These are phyloP conservation scores for Balearica regulorum DNA, from an alignment of 2,797 vertebrate species.

Conservation along the genomic window DNA sequence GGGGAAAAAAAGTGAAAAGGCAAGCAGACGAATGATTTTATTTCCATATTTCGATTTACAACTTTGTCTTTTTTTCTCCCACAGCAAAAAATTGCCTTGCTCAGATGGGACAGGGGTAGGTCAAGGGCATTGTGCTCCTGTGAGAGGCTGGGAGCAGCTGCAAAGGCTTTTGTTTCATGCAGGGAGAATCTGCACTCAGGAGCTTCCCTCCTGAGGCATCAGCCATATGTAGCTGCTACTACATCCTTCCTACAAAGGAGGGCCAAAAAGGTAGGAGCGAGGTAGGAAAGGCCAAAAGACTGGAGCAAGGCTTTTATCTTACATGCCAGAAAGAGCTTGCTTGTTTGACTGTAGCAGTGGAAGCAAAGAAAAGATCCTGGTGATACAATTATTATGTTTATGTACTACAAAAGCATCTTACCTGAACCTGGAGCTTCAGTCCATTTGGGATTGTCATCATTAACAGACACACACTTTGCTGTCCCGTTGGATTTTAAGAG, in stretches of 20 bases:
- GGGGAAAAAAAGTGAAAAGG: neutral
- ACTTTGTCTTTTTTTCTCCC: neutral
- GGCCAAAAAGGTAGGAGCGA: neutral
- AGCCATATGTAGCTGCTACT: accelerated
- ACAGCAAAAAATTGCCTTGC: neutral
- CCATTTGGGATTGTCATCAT: neutral
- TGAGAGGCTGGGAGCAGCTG: neutral
- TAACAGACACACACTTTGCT: neutral
- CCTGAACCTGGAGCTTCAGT: neutral
- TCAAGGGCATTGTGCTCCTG: neutral
- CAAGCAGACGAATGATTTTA: neutral
- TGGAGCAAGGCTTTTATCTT: neutral
- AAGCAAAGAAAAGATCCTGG: neutral
- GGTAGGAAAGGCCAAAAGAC: neutral
- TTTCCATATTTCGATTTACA: neutral
- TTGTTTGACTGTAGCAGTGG: neutral
- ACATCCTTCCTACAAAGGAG: neutral
- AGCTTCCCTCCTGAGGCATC: neutral
- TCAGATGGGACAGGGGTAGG: neutral
- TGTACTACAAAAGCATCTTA: neutral
- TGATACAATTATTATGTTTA: neutral
- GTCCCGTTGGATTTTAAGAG: neutral
- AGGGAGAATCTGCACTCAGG: neutral
- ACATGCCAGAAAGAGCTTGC: neutral
- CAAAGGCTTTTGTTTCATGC: neutral